Conservation (phyloP, 92 coral and sea anemone genomes). For the Palythoa grandis region DNA sequence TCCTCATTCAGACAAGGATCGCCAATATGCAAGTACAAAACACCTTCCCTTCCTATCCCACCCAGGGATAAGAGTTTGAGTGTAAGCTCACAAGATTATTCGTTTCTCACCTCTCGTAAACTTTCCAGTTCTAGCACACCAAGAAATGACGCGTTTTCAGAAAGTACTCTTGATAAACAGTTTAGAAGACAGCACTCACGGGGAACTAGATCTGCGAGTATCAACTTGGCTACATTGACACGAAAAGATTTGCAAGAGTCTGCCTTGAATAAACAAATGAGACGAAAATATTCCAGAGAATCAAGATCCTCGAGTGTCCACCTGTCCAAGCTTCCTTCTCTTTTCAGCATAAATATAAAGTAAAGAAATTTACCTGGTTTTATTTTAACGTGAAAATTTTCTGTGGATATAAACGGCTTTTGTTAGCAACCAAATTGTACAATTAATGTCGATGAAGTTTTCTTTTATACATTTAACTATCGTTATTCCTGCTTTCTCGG, state of each 20-base stretch:
- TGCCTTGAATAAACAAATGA: constrained; percentile 64
- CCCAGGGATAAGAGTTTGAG: constrained; percentile 5
- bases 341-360: neutral
- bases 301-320: constrained; percentile 80
- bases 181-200: constrained; percentile 66
- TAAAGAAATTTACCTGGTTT: neutral
- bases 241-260: constrained; percentile 6
- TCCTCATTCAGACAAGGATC: constrained; percentile 75
- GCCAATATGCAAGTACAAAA: constrained; percentile 58
- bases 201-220: constrained; percentile 70
- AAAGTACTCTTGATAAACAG: constrained; percentile 64
- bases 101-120: constrained; percentile 22
- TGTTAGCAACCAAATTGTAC: no score
- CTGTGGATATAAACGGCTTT: no score
- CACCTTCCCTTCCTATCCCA: constrained; percentile 55
- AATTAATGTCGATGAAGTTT: no score
- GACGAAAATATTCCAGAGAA: constrained; percentile 63
- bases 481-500: no score
- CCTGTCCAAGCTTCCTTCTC: constrained; percentile 47
- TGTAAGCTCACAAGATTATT: constrained; percentile 12
- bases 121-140: constrained; percentile 21
- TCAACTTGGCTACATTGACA: constrained; percentile 61
- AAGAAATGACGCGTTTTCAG: constrained; percentile 48
- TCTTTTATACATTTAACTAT: no score
- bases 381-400: no score